Evolutionary conservation across 2,113 vertebrate species (phyloP).

Genomic region (Carassius gibelio): DNA sequence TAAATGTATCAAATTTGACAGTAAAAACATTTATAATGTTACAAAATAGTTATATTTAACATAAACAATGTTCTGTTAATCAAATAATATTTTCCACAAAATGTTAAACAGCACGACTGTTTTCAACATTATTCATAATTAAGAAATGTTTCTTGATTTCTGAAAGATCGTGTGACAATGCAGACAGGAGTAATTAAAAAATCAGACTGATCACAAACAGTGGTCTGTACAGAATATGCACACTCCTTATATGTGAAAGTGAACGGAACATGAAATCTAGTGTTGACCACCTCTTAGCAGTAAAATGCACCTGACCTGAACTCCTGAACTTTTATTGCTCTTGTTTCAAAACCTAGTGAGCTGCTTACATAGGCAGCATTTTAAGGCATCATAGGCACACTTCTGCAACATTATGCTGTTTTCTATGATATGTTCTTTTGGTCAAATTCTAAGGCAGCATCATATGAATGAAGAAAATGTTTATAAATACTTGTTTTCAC

Average conservation of each 20-base stretch:
- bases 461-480: neutral
- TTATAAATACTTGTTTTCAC: neutral
- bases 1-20: neutral
- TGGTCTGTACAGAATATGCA: no score
- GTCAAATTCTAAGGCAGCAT: constrained; percentile 12
- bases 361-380: constrained; percentile 17
- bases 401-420: neutral
- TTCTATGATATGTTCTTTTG: neutral
- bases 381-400: constrained; percentile 9
- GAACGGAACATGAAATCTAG: neutral
- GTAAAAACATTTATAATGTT: neutral
- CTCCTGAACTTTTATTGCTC: neutral
- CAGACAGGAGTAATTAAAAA: neutral
- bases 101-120: no score
- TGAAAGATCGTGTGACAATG: neutral
- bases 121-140: no score
- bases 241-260: neutral
- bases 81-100: no score
- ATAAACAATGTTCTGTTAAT: no score
- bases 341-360: constrained; percentile 15
- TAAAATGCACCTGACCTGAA: neutral
- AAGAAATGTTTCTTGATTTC: no score
- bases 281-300: neutral
- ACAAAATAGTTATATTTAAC: no score
- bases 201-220: neutral